Base-by-base conservation (phyloP, 2,113 vertebrate genomes). In the Seriola quinqueradiata region DNA sequence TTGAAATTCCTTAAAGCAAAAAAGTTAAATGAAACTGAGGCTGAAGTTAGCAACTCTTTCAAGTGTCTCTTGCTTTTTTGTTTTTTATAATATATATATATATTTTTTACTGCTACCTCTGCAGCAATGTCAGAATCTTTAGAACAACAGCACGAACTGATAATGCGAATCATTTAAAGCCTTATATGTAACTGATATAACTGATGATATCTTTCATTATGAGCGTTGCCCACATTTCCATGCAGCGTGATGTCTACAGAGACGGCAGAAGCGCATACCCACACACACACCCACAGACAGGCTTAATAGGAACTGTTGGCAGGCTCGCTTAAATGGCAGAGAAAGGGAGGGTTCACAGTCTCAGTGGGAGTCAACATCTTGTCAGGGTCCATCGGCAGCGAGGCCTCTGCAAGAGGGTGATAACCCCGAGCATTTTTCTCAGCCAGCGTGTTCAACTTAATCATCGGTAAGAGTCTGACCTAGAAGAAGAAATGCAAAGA, bases 401-500 rank as follows among this genome's bases (percentile, higher is more conserved):
- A 71, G 25, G 44, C 28, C 72, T 81, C 85, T 80, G 88, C 76
- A 75, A 50, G 57, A 40, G 59, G 75, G 52, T 32, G 84, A 90
- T 73, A 82, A 88, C 82, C 82, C 48, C 44, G 11, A 80, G 89
- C 76, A 36, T 25, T 65, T 60, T 85, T 54, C 70, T 75, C 83
- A 52, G 82, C 81, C 83, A 54, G 55, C 85, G 72, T 58, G 81
- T 89, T 87, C 76, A 9, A 84, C 75, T 71, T 81, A 67, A 90
- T 91, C 87, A 86, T 71, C 58, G 32, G 23, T 7, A 46, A 55
- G 75, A 69, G 58, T 58, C 38, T 61, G 79, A 83, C 82, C 84
- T 17, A 46, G 54, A 84, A 82, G 59, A 80, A 70, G 32, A 74
- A 81, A 80, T 64, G 83, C 79, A 84, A 76, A 67, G 79, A 86